Evolutionary conservation across 2,113 vertebrate genomes (phyloP).

Genomic region (Callipepla californica): DNA sequence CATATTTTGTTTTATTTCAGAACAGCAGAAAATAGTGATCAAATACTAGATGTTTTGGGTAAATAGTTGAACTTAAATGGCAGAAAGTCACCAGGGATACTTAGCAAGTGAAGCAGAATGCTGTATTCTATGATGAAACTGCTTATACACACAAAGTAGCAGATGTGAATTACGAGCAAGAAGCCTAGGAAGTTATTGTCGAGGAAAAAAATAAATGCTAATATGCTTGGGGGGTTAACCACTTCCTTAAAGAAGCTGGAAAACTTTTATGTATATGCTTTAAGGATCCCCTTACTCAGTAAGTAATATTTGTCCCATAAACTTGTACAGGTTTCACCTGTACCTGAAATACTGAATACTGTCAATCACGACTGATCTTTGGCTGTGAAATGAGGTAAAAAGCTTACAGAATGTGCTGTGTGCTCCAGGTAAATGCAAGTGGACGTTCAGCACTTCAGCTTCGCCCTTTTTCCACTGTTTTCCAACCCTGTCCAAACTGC

Average conservation of each 20-base stretch:
- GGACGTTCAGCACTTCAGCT: not conserved
- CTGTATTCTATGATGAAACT: not conserved
- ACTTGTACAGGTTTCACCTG: not conserved
- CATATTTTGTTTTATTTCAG: not conserved
- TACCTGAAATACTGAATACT: not conserved
- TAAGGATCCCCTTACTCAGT: not conserved
- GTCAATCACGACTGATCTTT: not conserved
- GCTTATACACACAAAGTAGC: too few species aligned
- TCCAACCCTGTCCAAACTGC: slow-evolving; percentile 36
- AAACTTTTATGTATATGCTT: not conserved
- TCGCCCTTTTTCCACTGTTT: slow-evolving; percentile 10
- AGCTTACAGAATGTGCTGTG: not conserved
- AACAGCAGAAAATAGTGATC: not conserved
- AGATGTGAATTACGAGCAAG: not conserved
- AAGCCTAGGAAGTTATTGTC: not conserved
- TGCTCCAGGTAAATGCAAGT: not conserved
- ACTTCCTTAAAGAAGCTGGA: not conserved
- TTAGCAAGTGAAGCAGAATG: not conserved
- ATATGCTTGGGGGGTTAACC: not conserved
- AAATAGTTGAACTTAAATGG: not conserved
- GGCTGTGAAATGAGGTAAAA: not conserved
- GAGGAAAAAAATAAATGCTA: not conserved
- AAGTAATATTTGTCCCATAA: not conserved
- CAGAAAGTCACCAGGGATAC: not conserved
- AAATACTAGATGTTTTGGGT: not conserved